These are phyloP conservation scores for Paraescarpia echinospica DNA, from an alignment of 1,140 invertebrate genomes.

Conservation along the genomic window DNA sequence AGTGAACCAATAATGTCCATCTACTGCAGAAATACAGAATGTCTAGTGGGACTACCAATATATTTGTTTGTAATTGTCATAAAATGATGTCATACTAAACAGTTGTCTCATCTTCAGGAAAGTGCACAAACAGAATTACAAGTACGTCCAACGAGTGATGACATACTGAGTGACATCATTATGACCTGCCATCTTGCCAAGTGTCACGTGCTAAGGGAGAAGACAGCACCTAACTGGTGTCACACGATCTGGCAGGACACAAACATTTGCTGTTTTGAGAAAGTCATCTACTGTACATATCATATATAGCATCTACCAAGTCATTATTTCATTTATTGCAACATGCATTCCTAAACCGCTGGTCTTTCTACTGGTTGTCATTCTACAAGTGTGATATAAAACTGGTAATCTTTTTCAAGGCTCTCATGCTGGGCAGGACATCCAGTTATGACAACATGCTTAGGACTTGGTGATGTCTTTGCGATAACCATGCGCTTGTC, in stretches of 20 bases:
- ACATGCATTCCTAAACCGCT: too few species aligned
- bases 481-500: background rate
- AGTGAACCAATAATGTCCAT: too few species aligned
- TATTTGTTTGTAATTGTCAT: background rate
- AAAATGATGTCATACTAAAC: background rate
- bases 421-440: background rate
- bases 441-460: too few species aligned
- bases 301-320: background rate
- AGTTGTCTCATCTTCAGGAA: background rate
- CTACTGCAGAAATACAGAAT: too few species aligned
- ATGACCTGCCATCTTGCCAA: background rate
- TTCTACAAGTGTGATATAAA: background rate
- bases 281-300: background rate
- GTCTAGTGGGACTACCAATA: too few species aligned
- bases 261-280: background rate
- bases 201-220: background rate
- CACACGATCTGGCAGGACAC: background rate
- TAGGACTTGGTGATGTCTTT: too few species aligned
- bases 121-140: constrained; percentile 21
- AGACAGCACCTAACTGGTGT: background rate
- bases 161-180: background rate
- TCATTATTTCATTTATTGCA: background rate
- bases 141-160: constrained; percentile 19
- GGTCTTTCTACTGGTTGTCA: background rate
- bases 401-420: background rate